These are phyloP conservation scores for Philaethria dido DNA, from an alignment of 2,888 invertebrate genomes.

Conservation along the genomic window DNA sequence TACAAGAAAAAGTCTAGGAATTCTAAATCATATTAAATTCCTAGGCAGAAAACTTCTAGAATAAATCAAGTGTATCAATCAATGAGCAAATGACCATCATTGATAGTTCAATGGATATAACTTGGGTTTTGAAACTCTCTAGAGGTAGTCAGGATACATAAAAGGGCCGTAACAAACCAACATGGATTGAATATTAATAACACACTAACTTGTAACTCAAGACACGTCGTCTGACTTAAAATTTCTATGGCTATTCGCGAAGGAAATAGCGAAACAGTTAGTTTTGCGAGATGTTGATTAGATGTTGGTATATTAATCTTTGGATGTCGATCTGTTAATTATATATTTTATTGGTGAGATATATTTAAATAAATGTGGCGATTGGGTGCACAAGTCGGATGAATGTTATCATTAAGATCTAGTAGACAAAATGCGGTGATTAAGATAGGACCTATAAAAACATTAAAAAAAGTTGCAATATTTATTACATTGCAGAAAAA, in stretches of 20 bases:
- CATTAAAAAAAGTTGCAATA: too few relatives aligned
- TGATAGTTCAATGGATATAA: slow-evolving; percentile 33
- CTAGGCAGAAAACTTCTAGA: slow-evolving; percentile 18
- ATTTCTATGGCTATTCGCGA: slow-evolving; percentile 65
- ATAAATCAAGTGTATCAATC: slow-evolving; percentile 25
- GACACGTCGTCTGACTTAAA: slow-evolving; percentile 70
- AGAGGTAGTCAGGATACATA: slow-evolving; percentile 41
- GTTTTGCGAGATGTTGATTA: slow-evolving; percentile 54
- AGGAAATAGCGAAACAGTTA: slow-evolving; percentile 74
- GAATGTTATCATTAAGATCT: neutral
- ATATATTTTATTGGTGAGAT: neutral
- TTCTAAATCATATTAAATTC: slow-evolving; percentile 20
- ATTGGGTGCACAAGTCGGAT: neutral
- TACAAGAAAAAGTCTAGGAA: neutral
- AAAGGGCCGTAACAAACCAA: slow-evolving; percentile 47
- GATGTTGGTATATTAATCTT: slow-evolving; percentile 10
- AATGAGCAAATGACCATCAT: slow-evolving; percentile 32
- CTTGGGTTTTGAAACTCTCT: slow-evolving; percentile 34
- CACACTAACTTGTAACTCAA: slow-evolving; percentile 52
- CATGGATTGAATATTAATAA: slow-evolving; percentile 45
- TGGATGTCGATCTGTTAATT: neutral
- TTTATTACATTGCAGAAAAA: too few relatives aligned
- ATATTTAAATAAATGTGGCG: neutral
- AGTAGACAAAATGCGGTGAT: neutral
- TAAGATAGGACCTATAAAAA: neutral